Conservation (phyloP, 2,797 vertebrate species). For the Notolabrus celidotus region DNA sequence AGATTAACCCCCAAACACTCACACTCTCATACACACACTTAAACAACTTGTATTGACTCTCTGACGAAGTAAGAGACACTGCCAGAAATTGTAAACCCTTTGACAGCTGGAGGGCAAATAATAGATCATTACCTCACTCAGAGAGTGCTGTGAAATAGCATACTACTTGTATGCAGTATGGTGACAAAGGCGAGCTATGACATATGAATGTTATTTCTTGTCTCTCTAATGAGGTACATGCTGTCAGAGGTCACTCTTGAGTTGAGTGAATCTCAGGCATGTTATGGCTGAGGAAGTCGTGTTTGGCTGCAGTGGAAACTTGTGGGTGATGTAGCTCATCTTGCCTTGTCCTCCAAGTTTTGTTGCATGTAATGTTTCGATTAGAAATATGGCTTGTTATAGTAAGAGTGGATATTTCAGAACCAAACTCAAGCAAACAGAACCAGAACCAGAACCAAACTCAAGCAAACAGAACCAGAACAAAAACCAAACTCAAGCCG, state of each 20-base stretch:
- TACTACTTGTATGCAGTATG: not conserved
- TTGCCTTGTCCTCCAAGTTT: not conserved
- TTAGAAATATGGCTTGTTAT: not conserved
- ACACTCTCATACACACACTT: slow-evolving; percentile 4
- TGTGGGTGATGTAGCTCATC: slow-evolving; percentile 5
- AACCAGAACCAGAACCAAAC: no score
- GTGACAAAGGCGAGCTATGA: slow-evolving; percentile 2
- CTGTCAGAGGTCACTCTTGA: slow-evolving; percentile 42
- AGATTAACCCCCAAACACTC: not conserved
- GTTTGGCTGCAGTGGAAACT: slow-evolving; percentile 26
- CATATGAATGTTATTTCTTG: slow-evolving; percentile 42
- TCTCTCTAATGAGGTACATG: slow-evolving; percentile 37
- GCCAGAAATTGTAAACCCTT: slow-evolving; percentile 33
- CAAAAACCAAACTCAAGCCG: no score
- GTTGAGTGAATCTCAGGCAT: slow-evolving; percentile 45
- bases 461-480: no score
- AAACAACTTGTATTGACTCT: slow-evolving; percentile 17
- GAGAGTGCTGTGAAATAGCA: slow-evolving; percentile 21
- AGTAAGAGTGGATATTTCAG: not conserved
- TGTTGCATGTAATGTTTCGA: not conserved
- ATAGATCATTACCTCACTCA: slow-evolving; percentile 45
- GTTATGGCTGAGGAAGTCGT: slow-evolving; percentile 31
- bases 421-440: no score
- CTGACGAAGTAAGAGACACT: slow-evolving; percentile 28
- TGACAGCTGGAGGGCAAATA: slow-evolving; percentile 50